A percentile compares a stretch with the other conserved stretches of the same genome.
Evolutionary conservation across 1,140 invertebrate genomes (phyloP).

Genomic region (Contarinia nasturtii): DNA sequence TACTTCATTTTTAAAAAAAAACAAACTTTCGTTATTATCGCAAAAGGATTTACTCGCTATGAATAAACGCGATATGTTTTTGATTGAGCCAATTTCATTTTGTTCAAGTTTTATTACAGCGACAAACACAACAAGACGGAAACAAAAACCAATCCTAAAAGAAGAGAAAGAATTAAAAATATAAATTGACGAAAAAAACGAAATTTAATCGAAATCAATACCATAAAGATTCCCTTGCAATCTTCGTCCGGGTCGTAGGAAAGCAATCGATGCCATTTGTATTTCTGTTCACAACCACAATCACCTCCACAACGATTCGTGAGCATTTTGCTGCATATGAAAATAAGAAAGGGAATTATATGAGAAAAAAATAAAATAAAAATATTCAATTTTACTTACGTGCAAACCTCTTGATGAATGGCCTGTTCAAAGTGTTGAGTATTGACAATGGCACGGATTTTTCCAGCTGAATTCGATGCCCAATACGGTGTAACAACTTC

Average conservation of each 20-base stretch:
- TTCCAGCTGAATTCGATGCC: slow-evolving; percentile 79
- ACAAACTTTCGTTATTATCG: too few relatives aligned
- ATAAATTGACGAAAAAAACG: too few relatives aligned
- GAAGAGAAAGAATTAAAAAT: too few relatives aligned
- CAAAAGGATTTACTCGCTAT: too few relatives aligned
- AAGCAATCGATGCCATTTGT: slow-evolving; percentile 74
- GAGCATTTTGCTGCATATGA: slow-evolving; percentile 44
- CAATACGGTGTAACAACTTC: slow-evolving; percentile 87
- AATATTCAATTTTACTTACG: slow-evolving; percentile 31
- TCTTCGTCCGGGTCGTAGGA: slow-evolving; percentile 84
- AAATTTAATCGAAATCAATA: too few relatives aligned
- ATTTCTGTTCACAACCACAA: slow-evolving; percentile 79
- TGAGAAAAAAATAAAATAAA: background rate
- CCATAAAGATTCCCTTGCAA: slow-evolving; percentile 79
- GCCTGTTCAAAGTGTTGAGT: slow-evolving; percentile 89
- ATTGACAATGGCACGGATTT: slow-evolving; percentile 79
- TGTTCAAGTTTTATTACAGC: background rate
- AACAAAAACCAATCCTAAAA: slow-evolving; percentile 91
- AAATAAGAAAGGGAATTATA: slow-evolving; percentile 1
- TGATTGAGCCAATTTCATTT: too few relatives aligned
- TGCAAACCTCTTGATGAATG: slow-evolving; percentile 85
- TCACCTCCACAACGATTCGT: slow-evolving; percentile 63
- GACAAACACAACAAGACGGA: slow-evolving; percentile 81
- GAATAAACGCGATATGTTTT: too few relatives aligned
- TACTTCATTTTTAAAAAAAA: too few relatives aligned